Percentiles rank a stretch among this genome's conserved stretches.
Evolutionary conservation across 2,113 vertebrate genomes (phyloP).

Genomic region (Callocephalon fimbriatum): DNA sequence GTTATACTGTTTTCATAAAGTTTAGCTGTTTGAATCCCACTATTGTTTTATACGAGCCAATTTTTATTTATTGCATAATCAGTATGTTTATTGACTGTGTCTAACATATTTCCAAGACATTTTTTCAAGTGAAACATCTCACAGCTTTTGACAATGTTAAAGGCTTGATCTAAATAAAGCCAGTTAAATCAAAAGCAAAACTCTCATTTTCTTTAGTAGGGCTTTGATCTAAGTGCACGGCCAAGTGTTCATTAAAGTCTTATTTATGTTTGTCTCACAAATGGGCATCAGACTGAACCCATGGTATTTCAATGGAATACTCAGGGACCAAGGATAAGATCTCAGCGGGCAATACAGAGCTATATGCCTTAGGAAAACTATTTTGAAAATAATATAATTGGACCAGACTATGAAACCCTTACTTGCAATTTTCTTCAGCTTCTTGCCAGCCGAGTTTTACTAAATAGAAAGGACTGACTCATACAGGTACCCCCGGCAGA

Average conservation of each 20-base stretch:
- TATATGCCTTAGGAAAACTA: background rate
- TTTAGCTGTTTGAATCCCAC: background rate
- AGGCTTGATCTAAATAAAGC: background rate
- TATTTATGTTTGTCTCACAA: background rate
- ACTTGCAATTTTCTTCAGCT: background rate
- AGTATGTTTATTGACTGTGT: background rate
- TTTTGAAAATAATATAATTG: background rate
- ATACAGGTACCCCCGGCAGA: fast-evolving
- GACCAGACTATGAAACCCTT: background rate
- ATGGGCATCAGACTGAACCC: background rate
- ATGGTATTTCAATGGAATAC: background rate
- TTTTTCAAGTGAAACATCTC: background rate
- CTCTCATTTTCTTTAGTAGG: background rate
- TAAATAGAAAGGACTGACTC: background rate
- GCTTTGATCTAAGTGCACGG: background rate
- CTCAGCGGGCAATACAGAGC: background rate
- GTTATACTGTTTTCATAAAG: background rate
- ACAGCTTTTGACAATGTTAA: background rate
- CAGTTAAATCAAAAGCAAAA: background rate
- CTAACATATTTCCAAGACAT: background rate
- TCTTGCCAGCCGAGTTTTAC: background rate
- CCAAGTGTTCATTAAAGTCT: background rate
- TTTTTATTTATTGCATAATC: background rate
- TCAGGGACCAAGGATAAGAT: background rate
- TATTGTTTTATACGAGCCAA: background rate